These are phyloP conservation scores for Urophycis tenuis DNA, from an alignment of 2,797 vertebrate genomes.

Conservation along the genomic window DNA sequence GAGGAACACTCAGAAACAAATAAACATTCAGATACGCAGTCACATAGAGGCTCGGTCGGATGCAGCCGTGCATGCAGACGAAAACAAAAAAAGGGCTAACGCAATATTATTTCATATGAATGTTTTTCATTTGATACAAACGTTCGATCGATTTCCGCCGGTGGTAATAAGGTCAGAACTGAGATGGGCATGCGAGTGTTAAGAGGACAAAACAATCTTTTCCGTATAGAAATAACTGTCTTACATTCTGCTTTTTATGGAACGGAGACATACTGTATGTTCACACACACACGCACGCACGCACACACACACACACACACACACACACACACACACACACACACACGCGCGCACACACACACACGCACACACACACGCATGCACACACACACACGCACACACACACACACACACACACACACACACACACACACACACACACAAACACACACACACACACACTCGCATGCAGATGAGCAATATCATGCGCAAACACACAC, in stretches of 20 bases:
- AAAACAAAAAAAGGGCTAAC: neutral
- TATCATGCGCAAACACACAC: constrained; percentile 7
- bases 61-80: neutral
- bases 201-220: neutral
- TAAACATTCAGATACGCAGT: neutral
- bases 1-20: neutral
- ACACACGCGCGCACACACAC: neutral
- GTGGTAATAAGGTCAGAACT: neutral
- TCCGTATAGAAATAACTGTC: neutral
- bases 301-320: neutral
- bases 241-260: neutral
- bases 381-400: no score
- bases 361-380: neutral
- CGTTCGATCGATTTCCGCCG: neutral
- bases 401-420: neutral
- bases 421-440: constrained; percentile 9
- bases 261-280: neutral
- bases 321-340: neutral
- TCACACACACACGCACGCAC: neutral
- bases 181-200: neutral
- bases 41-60: neutral
- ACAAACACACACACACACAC: constrained; percentile 1
- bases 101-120: neutral
- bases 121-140: neutral
- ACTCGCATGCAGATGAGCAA: neutral